These are phyloP conservation scores for Campoplex nolae DNA, from an alignment of 2,888 invertebrate genomes.

Conservation along the genomic window DNA sequence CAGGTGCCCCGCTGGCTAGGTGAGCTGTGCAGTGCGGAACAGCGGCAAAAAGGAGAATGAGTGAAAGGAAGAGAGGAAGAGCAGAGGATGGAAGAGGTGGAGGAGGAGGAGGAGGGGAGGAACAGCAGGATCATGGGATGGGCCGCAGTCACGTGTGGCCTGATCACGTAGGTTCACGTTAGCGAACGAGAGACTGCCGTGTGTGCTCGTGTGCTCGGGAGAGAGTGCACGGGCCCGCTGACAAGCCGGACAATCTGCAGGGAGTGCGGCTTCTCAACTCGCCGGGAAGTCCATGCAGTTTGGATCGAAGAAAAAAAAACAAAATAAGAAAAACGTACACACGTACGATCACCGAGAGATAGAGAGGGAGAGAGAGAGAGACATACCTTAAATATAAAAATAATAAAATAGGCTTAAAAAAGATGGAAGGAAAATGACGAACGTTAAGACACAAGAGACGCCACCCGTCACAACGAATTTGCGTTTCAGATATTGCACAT, in stretches of 20 bases:
- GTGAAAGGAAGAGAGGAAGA: neutral
- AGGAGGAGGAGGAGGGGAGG: neutral
- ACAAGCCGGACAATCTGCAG: slow-evolving; percentile 77
- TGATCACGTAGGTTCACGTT: slow-evolving; percentile 79
- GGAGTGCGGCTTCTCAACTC: slow-evolving; percentile 63
- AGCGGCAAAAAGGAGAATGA: slow-evolving; percentile 10
- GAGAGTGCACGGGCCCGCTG: slow-evolving; percentile 75
- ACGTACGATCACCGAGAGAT: slow-evolving; percentile 1
- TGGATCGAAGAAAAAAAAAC: slow-evolving; percentile 19
- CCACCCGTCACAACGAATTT: slow-evolving; percentile 80
- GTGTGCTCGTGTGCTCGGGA: slow-evolving; percentile 38
- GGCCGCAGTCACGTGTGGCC: slow-evolving; percentile 82
- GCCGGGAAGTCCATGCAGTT: slow-evolving; percentile 52
- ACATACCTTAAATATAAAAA: slow-evolving; percentile 26
- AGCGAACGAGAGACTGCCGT: slow-evolving; percentile 69
- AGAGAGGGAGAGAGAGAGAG: neutral
- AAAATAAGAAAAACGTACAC: slow-evolving; percentile 16
- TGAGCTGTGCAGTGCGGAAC: slow-evolving; percentile 65
- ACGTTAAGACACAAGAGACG: slow-evolving; percentile 72
- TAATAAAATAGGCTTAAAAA: slow-evolving; percentile 34
- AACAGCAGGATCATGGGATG: slow-evolving; percentile 75
- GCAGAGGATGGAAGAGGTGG: neutral
- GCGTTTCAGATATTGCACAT: slow-evolving; percentile 68
- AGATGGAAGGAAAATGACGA: slow-evolving; percentile 56
- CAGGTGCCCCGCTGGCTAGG: slow-evolving; percentile 77